Evolutionary conservation across 2,797 vertebrate species (phyloP).

Genomic region (Aulostomus chinensis): DNA sequence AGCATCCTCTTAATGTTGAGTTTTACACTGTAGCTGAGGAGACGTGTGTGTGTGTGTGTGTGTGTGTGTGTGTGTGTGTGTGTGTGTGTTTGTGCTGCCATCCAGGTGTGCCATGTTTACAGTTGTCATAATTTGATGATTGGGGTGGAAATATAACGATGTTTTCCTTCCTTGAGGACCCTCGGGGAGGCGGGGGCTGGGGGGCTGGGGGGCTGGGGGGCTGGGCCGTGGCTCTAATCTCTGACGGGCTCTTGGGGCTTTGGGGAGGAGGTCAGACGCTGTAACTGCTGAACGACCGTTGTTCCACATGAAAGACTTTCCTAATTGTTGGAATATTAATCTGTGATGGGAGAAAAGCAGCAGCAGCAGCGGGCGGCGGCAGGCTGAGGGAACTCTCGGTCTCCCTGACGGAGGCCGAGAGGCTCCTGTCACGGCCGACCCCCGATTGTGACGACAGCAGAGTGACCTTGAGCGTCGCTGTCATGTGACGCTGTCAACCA

Average conservation of each 20-base stretch:
- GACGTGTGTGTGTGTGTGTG: too few species aligned
- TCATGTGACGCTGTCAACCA: too few species aligned
- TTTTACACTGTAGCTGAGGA: too few species aligned
- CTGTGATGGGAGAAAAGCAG: constrained; percentile 35
- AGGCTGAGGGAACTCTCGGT: constrained; percentile 18
- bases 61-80: too few species aligned
- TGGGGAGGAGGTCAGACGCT: constrained; percentile 65
- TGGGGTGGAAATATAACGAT: constrained; percentile 32
- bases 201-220: constrained; percentile 30
- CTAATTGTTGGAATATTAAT: constrained; percentile 73
- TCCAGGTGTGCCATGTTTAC: constrained; percentile 33
- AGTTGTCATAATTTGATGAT: constrained; percentile 40
- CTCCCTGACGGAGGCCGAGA: constrained; percentile 44
- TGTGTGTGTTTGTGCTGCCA: too few species aligned
- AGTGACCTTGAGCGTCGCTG: constrained; percentile 63
- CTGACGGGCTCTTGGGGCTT: constrained; percentile 52
- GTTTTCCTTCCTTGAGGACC: constrained; percentile 29
- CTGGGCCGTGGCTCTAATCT: constrained; percentile 23
- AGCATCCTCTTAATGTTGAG: too few species aligned
- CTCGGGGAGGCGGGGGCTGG: constrained; percentile 32
- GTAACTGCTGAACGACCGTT: constrained; percentile 56
- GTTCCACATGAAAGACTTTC: constrained; percentile 75
- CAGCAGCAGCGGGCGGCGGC: constrained; percentile 18
- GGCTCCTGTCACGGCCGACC: constrained; percentile 36
- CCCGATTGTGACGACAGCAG: constrained; percentile 7